Evolutionary conservation across 37 sponge, comb jelly and placozoan species (phyloP), one percentile per base, ranked within the genome.

Genomic region (Halisarca cf. caerulea): DNA sequence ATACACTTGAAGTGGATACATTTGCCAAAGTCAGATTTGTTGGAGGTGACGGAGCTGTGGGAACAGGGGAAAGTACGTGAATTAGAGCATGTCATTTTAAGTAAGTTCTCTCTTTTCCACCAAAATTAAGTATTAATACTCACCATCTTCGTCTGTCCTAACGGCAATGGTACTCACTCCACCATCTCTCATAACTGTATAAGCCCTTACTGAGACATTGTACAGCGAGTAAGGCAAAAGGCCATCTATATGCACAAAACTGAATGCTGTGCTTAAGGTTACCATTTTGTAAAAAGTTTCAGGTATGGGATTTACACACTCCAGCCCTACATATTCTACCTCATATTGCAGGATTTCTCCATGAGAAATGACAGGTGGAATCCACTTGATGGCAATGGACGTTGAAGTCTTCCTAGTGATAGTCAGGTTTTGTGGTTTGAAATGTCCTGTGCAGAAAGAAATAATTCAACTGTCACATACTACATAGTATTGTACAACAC

Each of bases 61-160:
- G 11, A 6, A 47, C 6, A 47, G 9, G 51, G 11, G 51, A 47
- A 47, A 47, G n/a, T n/a, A n/a, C n/a, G n/a, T n/a, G n/a, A n/a
- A n/a, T n/a, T n/a, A n/a, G n/a, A n/a, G n/a, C n/a, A n/a, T n/a
- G n/a, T n/a, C n/a, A n/a, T n/a, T n/a, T n/a, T n/a, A n/a, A n/a
- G n/a, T n/a, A n/a, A n/a, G n/a, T n/a, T n/a, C n/a, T n/a, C n/a
- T n/a, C n/a, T n/a, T n/a, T n/a, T n/a, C n/a, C n/a, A n/a, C n/a
- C n/a, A n/a, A n/a, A n/a, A n/a, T n/a, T n/a, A n/a, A n/a, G n/a
- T n/a, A n/a, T n/a, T n/a, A n/a, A 47, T 6, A 47, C 64, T 62
- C 64, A 62, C 64, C 64, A 62, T 62, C 64, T 62, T 62, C 64
- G 18, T 62, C 30, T n/a, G 64, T 62, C n/a, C 64, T 62, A n/a